Conservation (phyloP, 2,888 invertebrate species). For the Masnerella sp. region DNA sequence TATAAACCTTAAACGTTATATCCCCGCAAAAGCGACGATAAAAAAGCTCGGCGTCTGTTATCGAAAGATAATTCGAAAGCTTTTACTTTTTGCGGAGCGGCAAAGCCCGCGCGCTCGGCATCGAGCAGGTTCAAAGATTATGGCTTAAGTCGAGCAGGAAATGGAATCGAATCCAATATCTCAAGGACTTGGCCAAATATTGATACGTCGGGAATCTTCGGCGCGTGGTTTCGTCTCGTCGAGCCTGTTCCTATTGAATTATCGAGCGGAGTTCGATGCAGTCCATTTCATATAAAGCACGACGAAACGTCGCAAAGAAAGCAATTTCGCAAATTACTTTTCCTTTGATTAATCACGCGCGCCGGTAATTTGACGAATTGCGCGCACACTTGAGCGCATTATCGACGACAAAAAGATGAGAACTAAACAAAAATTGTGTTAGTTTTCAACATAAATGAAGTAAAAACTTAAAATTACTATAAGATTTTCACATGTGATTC, state of each 20-base stretch:
- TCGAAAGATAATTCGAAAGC: no score
- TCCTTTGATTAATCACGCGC: slow-evolving; percentile 2
- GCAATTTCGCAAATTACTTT: background rate
- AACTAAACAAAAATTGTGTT: slow-evolving; percentile 7
- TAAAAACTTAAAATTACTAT: no score
- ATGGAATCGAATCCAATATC: slow-evolving; percentile 16
- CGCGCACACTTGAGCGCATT: slow-evolving; percentile 15
- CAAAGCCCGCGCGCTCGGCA: no score
- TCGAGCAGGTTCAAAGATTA: background rate
- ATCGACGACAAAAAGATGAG: no score
- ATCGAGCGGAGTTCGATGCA: no score
- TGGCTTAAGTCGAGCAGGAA: slow-evolving; percentile 7
- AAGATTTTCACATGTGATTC: background rate
- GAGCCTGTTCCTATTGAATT: background rate
- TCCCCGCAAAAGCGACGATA: no score
- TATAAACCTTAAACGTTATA: no score
- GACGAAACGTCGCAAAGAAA: background rate
- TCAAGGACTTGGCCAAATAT: slow-evolving; percentile 12
- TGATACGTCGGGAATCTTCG: slow-evolving; percentile 3
- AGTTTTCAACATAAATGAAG: slow-evolving; percentile 9
- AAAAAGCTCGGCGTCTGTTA: no score
- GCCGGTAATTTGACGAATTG: slow-evolving; percentile 8
- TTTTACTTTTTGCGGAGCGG: no score
- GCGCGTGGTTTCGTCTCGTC: background rate
- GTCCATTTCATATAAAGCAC: background rate